Conservation (phyloP, 1,140 invertebrate genomes). For the Caerostris darwini region DNA sequence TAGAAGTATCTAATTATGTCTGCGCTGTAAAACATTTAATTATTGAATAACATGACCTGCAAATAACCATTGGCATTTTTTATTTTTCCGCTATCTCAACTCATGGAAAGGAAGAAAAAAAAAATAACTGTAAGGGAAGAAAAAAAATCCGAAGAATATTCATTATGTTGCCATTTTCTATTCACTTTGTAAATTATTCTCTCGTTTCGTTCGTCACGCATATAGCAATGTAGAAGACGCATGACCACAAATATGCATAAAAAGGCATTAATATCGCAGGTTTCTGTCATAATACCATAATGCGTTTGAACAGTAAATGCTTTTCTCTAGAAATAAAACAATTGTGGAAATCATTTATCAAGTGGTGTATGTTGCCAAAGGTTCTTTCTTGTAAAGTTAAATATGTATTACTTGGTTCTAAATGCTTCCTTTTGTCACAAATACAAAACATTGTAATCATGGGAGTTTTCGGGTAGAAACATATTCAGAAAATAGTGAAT, state of each 20-base stretch:
- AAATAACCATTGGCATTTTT: slow-evolving; percentile 39
- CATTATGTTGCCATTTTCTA: slow-evolving; percentile 21
- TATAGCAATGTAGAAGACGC: background rate
- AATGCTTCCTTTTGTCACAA: too few relatives aligned
- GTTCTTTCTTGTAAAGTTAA: too few relatives aligned
- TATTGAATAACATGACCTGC: slow-evolving; percentile 52
- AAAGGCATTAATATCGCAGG: background rate
- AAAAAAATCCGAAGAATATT: background rate
- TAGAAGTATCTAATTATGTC: too few relatives aligned
- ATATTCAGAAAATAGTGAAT: too few relatives aligned
- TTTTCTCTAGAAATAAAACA: background rate
- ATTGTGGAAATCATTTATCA: background rate
- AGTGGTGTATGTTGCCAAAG: slow-evolving; percentile 15
- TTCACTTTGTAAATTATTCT: slow-evolving; percentile 4
- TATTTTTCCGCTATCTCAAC: background rate
- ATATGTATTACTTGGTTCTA: too few relatives aligned
- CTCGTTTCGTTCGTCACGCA: slow-evolving; percentile 31
- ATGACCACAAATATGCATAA: slow-evolving; percentile 29
- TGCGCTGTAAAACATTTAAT: too few relatives aligned
- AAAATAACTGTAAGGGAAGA: background rate
- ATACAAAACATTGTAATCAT: too few relatives aligned
- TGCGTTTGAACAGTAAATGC: background rate
- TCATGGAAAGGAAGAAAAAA: background rate
- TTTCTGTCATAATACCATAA: background rate
- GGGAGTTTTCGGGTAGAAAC: too few relatives aligned